Evolutionary conservation across 2,888 invertebrate genomes (phyloP).

Genomic region (Uloborus plumipes): DNA sequence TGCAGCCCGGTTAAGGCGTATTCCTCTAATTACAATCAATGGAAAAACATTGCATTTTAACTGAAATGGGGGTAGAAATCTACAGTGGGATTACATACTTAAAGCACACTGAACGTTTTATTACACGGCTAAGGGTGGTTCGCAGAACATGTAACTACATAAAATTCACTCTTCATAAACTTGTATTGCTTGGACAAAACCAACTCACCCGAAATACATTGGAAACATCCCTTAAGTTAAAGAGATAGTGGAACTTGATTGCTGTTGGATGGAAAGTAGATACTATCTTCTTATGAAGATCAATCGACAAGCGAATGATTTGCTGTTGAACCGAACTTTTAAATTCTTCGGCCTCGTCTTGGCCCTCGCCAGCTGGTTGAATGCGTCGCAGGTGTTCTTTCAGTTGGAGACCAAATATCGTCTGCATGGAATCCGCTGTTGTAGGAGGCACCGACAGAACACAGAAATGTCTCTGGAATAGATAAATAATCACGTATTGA

Average conservation of each 20-base stretch:
- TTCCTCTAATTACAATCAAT: too few relatives aligned
- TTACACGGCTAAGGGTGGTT: too few relatives aligned
- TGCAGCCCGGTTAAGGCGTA: too few relatives aligned
- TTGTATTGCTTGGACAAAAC: too few relatives aligned
- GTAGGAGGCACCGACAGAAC: slow-evolving; percentile 81
- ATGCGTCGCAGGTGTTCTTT: slow-evolving; percentile 81
- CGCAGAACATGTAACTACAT: too few relatives aligned
- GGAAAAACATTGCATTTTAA: too few relatives aligned
- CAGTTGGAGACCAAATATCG: slow-evolving; percentile 90
- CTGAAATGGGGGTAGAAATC: too few relatives aligned
- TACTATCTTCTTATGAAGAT: slow-evolving; percentile 86
- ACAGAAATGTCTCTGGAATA: slow-evolving; percentile 72
- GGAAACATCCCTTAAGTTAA: slow-evolving; percentile 93
- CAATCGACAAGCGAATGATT: slow-evolving; percentile 85
- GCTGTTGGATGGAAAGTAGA: slow-evolving; percentile 94
- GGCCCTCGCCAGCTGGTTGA: slow-evolving; percentile 14
- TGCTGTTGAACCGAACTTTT: slow-evolving; percentile 77
- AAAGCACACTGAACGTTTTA: too few relatives aligned
- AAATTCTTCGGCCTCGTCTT: slow-evolving; percentile 45
- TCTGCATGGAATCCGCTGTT: slow-evolving; percentile 84
- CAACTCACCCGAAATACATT: slow-evolving; percentile 88
- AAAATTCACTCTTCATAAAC: too few relatives aligned
- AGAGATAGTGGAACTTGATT: slow-evolving; percentile 96
- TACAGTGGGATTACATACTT: too few relatives aligned
- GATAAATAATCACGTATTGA: too few relatives aligned